Evolutionary conservation across 2,888 invertebrate genomes (phyloP).

Genomic region (Andricus quercusramuli): DNA sequence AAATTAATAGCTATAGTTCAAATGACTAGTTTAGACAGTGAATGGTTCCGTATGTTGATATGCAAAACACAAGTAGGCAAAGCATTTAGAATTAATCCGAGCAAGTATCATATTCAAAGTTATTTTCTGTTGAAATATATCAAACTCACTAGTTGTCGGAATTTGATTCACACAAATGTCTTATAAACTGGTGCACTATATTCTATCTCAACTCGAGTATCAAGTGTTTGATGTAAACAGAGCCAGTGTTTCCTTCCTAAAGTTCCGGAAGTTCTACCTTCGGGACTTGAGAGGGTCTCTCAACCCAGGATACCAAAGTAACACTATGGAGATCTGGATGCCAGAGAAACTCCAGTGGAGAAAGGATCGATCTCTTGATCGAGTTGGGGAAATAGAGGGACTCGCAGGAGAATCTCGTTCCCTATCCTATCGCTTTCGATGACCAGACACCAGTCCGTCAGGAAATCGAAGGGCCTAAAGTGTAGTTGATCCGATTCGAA

Average conservation of each 20-base stretch:
- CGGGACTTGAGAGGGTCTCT: background rate
- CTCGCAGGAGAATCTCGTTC: background rate
- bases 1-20: no score
- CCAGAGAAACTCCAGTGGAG: background rate
- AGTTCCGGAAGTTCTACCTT: conserved; percentile 31
- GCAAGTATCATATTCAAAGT: background rate
- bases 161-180: background rate
- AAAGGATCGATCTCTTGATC: conserved; percentile 11
- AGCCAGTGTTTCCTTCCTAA: conserved; percentile 25
- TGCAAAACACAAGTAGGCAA: no score
- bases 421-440: conserved; percentile 41
- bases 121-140: background rate
- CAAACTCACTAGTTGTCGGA: background rate
- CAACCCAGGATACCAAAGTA: background rate
- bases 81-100: background rate
- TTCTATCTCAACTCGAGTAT: conserved; percentile 17
- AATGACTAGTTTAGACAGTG: no score
- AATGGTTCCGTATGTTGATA: no score
- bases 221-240: conserved; percentile 28
- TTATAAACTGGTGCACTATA: conserved; percentile 11
- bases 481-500: background rate
- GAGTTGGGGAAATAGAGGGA: background rate
- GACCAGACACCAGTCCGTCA: conserved; percentile 45
- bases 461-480: conserved; percentile 46
- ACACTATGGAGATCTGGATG: conserved; percentile 16